These are phyloP conservation scores for Drosophila algonquin DNA, from an alignment of 2,888 invertebrate genomes.

Conservation along the genomic window DNA sequence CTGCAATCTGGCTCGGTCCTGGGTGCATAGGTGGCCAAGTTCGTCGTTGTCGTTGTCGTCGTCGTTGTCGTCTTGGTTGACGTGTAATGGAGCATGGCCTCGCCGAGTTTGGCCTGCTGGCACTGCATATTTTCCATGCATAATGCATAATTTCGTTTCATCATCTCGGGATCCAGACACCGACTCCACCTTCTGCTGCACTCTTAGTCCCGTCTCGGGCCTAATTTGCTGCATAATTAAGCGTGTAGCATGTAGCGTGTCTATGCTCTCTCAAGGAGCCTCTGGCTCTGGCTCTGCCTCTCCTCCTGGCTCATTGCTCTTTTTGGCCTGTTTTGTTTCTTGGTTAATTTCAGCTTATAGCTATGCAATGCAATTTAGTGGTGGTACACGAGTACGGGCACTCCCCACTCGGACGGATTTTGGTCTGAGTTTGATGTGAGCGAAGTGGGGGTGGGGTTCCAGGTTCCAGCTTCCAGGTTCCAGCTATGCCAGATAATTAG, in stretches of 20 bases:
- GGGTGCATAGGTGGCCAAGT: slow-evolving; percentile 33
- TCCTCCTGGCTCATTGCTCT: neutral
- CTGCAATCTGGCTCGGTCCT: slow-evolving; percentile 10
- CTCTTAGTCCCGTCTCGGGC: slow-evolving; percentile 49
- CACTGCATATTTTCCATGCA: slow-evolving; percentile 67
- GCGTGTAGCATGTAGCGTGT: slow-evolving; percentile 66
- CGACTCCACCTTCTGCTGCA: slow-evolving; percentile 34
- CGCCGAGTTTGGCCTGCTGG: slow-evolving; percentile 39
- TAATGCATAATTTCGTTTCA: slow-evolving; percentile 76
- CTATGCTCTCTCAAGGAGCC: slow-evolving; percentile 45
- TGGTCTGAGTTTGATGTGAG: slow-evolving; percentile 3
- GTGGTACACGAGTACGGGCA: neutral
- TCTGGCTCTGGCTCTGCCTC: neutral
- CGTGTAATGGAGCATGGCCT: slow-evolving; percentile 71
- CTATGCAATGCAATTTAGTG: slow-evolving; percentile 21
- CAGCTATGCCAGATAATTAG: slow-evolving; percentile 37
- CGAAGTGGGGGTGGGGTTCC: too few relatives aligned
- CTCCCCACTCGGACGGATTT: neutral
- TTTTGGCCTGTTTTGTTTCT: slow-evolving; percentile 21
- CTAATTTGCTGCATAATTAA: slow-evolving; percentile 80
- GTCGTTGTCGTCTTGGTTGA: slow-evolving; percentile 47
- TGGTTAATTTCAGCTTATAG: slow-evolving; percentile 13
- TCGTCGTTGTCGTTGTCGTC: slow-evolving; percentile 46
- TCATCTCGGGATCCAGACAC: slow-evolving; percentile 47
- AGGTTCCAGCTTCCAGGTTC: slow-evolving; percentile 6